Conservation (phyloP, 2,113 vertebrate species). For the Epinephelus lanceolatus region DNA sequence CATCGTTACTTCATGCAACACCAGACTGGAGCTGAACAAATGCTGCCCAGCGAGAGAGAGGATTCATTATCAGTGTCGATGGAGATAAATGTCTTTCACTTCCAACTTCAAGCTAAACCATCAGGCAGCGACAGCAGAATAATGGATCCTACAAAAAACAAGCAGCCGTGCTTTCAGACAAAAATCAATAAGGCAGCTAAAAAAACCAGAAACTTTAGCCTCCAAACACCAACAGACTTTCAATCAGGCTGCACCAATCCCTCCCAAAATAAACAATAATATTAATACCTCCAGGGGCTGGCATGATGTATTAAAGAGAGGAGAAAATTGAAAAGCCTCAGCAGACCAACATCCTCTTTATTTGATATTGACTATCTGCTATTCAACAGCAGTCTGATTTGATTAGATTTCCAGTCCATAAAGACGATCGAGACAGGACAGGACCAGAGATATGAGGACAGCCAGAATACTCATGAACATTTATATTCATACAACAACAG, state of each 20-base stretch:
- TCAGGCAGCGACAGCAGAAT: background rate
- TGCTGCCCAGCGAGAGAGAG: background rate
- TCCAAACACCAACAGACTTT: slow-evolving; percentile 8
- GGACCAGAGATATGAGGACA: slow-evolving; percentile 1
- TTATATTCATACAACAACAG: background rate
- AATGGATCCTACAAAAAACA: slow-evolving; percentile 42
- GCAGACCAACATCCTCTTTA: slow-evolving; percentile 5
- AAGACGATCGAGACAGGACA: slow-evolving; percentile 28
- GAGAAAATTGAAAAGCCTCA: slow-evolving; percentile 51
- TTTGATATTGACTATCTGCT: slow-evolving; percentile 62
- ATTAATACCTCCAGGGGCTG: slow-evolving; percentile 17
- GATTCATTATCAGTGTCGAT: slow-evolving; percentile 45
- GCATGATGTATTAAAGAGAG: slow-evolving; percentile 35
- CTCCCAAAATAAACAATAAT: slow-evolving; percentile 30
- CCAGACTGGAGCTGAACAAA: background rate
- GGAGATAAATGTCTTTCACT: slow-evolving; percentile 53
- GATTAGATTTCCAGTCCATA: slow-evolving; percentile 53
- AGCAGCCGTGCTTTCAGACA: background rate
- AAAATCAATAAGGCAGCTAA: slow-evolving; percentile 63
- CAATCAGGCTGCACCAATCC: slow-evolving; percentile 36
- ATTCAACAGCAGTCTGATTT: slow-evolving; percentile 26
- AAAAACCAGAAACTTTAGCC: background rate
- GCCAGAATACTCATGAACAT: slow-evolving; percentile 8
- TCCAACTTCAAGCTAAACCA: slow-evolving; percentile 5
- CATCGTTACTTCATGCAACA: background rate